Evolutionary conservation across 2,797 vertebrate genomes (phyloP), one percentile per base, ranked within the genome.

Genomic region (Emys orbicularis): DNA sequence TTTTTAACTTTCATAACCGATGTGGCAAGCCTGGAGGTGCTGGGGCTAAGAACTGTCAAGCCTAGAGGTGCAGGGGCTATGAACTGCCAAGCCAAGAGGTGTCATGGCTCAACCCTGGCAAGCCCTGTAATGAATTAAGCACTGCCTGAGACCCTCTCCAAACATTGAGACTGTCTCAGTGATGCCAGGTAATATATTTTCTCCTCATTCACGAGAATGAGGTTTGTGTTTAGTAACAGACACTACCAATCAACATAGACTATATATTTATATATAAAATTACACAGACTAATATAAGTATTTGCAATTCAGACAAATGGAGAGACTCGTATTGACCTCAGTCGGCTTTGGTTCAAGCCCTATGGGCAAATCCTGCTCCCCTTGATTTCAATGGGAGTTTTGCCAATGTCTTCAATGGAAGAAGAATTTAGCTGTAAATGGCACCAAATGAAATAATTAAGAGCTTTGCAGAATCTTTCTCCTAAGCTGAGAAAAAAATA

Each of bases 341-440:
- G 59, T 11, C 13, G 34, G 12, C 2, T 87, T 72, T 77, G 12
- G 72, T 27, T 34, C 5, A 12, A 72, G 41, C 85, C 34, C 54
- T 84, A 29, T 11, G 5, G 65, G 65, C 2, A 18, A 23, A 77
- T 82, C 77, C 83, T 8, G 50, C n/a, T 6, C 2, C 6, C 27
- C 3, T 1, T 0, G 2, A 83, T 10, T 72, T 5, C 50, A 49
- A 8, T 21, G 18, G 11, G 74, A 57, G 37, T 52, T 49, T 61
- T 79, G 41, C 41, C 44, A 8, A 5, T 68, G 81, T 13, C 54
- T 79, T 47, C 44, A n/a, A 29, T 57, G 57, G 88, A 59, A 72
- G 31, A 84, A 31, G 3, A 68, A 7, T 1, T 57, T 5, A 4
- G 56, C 34, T 84, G 57, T 61, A 61, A 61, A 34, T 61, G 59